A percentile compares a stretch with the other conserved stretches of the same genome.
Evolutionary conservation across 2,888 invertebrate genomes (phyloP).

Genomic region (Diploptera punctata): DNA sequence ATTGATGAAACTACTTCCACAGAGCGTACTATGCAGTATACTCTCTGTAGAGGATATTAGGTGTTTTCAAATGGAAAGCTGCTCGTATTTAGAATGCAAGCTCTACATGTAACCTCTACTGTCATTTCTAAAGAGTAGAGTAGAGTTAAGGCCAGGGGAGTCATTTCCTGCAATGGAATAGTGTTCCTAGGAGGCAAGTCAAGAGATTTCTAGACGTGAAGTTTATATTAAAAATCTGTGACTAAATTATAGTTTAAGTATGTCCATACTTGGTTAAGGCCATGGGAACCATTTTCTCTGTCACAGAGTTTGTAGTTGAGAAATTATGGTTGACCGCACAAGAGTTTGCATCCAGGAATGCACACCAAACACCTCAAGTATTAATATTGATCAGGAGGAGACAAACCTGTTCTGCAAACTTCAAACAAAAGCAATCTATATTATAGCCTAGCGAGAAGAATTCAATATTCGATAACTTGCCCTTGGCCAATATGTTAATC

Average conservation of each 20-base stretch:
- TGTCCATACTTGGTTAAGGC: conserved; percentile 10
- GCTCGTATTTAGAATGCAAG: conserved; percentile 23
- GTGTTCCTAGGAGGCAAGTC: background rate
- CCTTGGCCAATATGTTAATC: no score
- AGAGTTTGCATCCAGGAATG: no score
- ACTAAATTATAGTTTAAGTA: background rate
- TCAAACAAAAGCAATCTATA: no score
- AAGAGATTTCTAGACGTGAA: background rate
- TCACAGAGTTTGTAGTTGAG: background rate
- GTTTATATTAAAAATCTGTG: background rate
- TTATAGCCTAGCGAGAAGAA: no score
- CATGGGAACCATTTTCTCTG: conserved; percentile 10
- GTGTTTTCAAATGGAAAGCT: conserved; percentile 15
- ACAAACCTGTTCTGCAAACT: no score
- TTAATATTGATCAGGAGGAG: no score
- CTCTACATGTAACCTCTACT: background rate
- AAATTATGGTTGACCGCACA: background rate
- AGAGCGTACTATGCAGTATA: no score
- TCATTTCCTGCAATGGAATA: background rate
- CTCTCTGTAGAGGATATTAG: background rate
- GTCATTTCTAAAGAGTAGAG: conserved; percentile 15
- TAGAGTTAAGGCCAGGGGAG: conserved; percentile 22
- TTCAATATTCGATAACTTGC: no score
- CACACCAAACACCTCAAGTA: no score
- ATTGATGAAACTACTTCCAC: no score